Conservation (phyloP, 2,888 invertebrate species). For the Drosophila pseudotalamancana region DNA sequence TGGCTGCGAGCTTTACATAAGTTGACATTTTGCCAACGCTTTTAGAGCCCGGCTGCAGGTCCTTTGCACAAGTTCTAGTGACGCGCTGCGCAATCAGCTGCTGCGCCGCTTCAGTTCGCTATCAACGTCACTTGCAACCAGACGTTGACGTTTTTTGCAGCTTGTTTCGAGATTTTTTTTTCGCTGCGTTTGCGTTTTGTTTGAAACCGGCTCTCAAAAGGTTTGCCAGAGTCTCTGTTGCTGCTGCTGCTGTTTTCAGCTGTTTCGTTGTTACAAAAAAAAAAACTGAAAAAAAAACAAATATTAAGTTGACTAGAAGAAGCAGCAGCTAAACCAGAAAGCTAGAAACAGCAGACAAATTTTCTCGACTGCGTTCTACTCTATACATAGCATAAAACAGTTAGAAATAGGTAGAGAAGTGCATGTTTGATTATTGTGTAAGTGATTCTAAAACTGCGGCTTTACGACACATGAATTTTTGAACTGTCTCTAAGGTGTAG, state of each 20-base stretch:
- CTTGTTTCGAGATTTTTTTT: conserved; percentile 47
- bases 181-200: conserved; percentile 31
- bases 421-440: neutral
- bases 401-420: neutral
- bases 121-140: conserved; percentile 55
- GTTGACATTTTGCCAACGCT: conserved; percentile 64
- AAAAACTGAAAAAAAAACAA: conserved; percentile 4
- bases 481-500: neutral
- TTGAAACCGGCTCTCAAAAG: conserved; percentile 72
- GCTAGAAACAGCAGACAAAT: conserved; percentile 14
- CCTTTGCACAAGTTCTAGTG: conserved; percentile 70
- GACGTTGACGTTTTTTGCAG: conserved; percentile 48
- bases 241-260: conserved; percentile 57
- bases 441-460: neutral
- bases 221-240: conserved; percentile 60
- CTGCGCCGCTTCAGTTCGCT: conserved; percentile 35
- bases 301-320: conserved; percentile 14
- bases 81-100: conserved; percentile 66
- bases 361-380: neutral
- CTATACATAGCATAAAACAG: neutral
- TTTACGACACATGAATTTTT: no score
- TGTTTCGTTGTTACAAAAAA: conserved; percentile 52
- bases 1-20: conserved; percentile 65
- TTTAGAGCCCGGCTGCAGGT: conserved; percentile 75
- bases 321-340: conserved; percentile 11